Percentiles rank a stretch among this genome's conserved stretches.
Conservation (phyloP, 2,888 invertebrate species). For the Apotomis betuletana region DNA sequence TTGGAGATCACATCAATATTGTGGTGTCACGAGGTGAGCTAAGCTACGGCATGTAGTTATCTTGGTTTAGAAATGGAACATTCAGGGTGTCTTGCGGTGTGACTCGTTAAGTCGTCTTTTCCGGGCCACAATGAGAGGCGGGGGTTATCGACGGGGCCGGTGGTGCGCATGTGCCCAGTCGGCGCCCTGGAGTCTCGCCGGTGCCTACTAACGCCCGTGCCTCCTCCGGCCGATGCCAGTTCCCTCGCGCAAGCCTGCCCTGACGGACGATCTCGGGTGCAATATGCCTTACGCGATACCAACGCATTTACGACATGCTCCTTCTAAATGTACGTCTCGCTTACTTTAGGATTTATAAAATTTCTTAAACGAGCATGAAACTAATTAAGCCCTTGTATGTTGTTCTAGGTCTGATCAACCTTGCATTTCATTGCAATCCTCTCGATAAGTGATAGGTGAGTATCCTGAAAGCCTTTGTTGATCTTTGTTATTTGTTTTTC, state of each 20-base stretch:
- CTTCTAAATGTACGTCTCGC: conserved; percentile 35
- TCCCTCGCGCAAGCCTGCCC: conserved; percentile 61
- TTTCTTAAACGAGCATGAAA: conserved; percentile 27
- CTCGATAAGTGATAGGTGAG: conserved; percentile 44
- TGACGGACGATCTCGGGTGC: conserved; percentile 55
- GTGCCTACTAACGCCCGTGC: conserved; percentile 72
- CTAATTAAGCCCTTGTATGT: conserved; percentile 56
- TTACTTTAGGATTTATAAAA: background rate
- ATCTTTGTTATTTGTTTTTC: conserved; percentile 48
- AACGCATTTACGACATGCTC: conserved; percentile 60
- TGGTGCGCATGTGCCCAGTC: conserved; percentile 75
- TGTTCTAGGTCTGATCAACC: conserved; percentile 67
- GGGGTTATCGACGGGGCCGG: conserved; percentile 76
- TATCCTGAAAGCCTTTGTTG: conserved; percentile 57
- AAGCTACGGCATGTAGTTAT: conserved; percentile 36
- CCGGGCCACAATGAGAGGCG: conserved; percentile 77
- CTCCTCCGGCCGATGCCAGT: conserved; percentile 69
- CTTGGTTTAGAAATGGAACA: conserved; percentile 45
- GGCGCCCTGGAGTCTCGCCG: conserved; percentile 80
- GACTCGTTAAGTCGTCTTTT: conserved; percentile 78
- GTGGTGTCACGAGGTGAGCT: conserved; percentile 28
- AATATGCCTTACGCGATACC: conserved; percentile 55
- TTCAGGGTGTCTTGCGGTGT: conserved; percentile 70
- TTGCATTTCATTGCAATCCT: conserved; percentile 56
- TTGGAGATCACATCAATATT: conserved; percentile 8